Base-by-base conservation (phyloP, 2,797 vertebrate genomes). In the Danio choprae region DNA sequence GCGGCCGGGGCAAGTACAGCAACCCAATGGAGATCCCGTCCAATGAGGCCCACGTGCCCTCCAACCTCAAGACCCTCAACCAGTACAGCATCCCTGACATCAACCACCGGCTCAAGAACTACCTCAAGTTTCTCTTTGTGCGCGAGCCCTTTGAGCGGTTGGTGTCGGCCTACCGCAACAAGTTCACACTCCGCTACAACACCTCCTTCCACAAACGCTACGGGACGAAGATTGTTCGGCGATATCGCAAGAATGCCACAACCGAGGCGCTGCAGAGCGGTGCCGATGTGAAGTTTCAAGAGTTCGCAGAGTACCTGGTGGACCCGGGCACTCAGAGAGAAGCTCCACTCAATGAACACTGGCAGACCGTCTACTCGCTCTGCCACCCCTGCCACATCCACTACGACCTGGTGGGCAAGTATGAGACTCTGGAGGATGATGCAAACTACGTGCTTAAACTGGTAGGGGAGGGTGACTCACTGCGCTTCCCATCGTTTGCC, bases 131-230 rank as follows among this genome's bases (percentile, higher is more conserved):
- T 91, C 93, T 99, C 75, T 99, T 99, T 8, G 98, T 99, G 0
- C 96, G 98, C 0, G 97, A 99, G 89, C 98, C 98, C 82, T 98
- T 99, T 0, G 98, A 99, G 92, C 90, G 98, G 86, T 94, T 99
- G 89, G 97, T 99, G 87, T 99, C 98, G 0, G 98, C 98, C 38
- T 99, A 99, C 91, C 95, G 97, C 84, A 99, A 99, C 92, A 99
- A 99, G 89, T 99, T 99, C 92, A 99, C 97, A 13, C 95, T 98
- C 87, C 98, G 98, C 88, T 99, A 99, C 92, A 99, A 98, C 93
- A 97, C 96, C 0, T 98, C 97, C 81, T 99, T 99, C 89, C 98
- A 99, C 90, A 98, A 97, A 89, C 95, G 98, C 4, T 99, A 98
- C 0, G 98, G 98, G 87, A 99, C 97, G 59, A 97, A 97, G 87